phyloP scores from a whole-genome alignment of 2,797 vertebrate species.

The Champsocephalus esox region DNA sequence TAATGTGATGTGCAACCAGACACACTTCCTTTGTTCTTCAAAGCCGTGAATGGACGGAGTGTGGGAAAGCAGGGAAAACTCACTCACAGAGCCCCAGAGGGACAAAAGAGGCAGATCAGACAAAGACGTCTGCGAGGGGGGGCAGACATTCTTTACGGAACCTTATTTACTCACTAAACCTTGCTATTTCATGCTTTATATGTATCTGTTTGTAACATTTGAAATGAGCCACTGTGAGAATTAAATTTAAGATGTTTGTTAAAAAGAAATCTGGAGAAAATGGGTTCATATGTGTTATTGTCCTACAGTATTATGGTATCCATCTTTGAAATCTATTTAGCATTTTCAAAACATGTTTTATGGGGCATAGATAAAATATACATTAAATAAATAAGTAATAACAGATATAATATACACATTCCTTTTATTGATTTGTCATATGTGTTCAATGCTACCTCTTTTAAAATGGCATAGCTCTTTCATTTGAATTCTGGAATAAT shows the following conservation, averaged over 20 bases:
- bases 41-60: slow-evolving; percentile 69
- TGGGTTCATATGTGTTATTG: neutral
- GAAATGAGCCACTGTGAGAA: neutral
- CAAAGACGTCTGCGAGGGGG: slow-evolving; percentile 58
- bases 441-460: too few species aligned
- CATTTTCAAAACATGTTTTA: too few species aligned
- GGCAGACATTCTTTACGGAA: slow-evolving; percentile 32
- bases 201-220: neutral
- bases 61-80: slow-evolving; percentile 77
- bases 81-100: slow-evolving; percentile 74
- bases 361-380: too few species aligned
- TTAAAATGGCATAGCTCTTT: too few species aligned
- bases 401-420: too few species aligned
- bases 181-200: neutral
- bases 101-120: slow-evolving; percentile 63
- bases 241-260: too few species aligned
- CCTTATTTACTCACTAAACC: slow-evolving; percentile 33
- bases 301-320: neutral
- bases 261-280: neutral
- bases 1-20: slow-evolving; percentile 79
- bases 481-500: too few species aligned
- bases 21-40: slow-evolving; percentile 83
- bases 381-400: too few species aligned
- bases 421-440: too few species aligned
- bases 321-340: neutral